These are phyloP conservation scores for Caenorhabditis briggsae DNA, from an alignment of 1,140 invertebrate species.

Conservation along the genomic window DNA sequence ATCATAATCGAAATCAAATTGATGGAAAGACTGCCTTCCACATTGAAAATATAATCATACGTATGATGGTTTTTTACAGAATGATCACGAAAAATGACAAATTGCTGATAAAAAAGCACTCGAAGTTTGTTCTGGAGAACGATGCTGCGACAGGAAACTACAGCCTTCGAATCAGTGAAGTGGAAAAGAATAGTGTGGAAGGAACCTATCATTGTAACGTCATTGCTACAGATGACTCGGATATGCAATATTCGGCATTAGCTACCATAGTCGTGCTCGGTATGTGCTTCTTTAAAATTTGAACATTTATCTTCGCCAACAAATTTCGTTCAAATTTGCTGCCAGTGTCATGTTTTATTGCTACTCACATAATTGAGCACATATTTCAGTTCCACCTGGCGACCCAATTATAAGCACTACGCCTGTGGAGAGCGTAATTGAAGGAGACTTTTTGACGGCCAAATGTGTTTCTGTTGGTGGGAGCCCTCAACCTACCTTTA, in stretches of 20 bases:
- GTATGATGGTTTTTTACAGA: background rate
- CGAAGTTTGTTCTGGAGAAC: constrained; percentile 34
- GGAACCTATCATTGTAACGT: constrained; percentile 49
- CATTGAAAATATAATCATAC: no score
- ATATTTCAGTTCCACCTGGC: constrained; percentile 63
- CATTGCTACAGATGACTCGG: constrained; percentile 42
- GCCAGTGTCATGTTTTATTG: background rate
- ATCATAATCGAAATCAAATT: no score
- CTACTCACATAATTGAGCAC: background rate
- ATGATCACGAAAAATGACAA: constrained; percentile 44
- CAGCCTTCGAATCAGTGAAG: constrained; percentile 49
- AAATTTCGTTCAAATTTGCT: no score
- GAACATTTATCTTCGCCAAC: no score
- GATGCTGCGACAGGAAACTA: constrained; percentile 53
- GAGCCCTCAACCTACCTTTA: constrained; percentile 59
- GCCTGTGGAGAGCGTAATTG: constrained; percentile 54
- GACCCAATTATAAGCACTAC: constrained; percentile 54
- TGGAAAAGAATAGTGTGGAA: constrained; percentile 42
- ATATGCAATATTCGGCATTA: background rate
- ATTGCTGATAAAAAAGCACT: constrained; percentile 12
- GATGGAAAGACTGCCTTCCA: no score
- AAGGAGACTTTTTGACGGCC: constrained; percentile 58
- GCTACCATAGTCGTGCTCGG: constrained; percentile 14
- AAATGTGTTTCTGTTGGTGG: constrained; percentile 61
- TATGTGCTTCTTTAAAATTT: background rate